Evolutionary conservation across 92 coral and sea anemone genomes (phyloP), one percentile per base, ranked within the genome.

Genomic region (Scolanthus callimorphus): DNA sequence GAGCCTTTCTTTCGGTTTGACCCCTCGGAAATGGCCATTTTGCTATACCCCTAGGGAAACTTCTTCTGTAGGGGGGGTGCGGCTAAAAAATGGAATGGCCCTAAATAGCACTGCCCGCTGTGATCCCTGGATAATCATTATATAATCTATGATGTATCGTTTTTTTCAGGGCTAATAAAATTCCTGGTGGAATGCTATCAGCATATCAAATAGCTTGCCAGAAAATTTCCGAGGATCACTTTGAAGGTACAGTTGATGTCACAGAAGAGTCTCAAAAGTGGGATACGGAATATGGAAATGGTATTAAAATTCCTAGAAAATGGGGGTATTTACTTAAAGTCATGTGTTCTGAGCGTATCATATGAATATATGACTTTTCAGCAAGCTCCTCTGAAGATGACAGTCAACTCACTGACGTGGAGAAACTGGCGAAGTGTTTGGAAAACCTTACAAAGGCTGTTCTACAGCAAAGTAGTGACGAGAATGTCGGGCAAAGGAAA

Each of bases 191-290:
- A 20, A 79, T 91, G 91, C 73, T 88, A 59, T 55, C 65, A 21
- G 72, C 97, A 27, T 91, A 91, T 63, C 65, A 70, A 13, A 76
- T 57, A 45, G 90, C 88, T 2, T 91, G 97, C 37, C 84, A 87
- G 51, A 80, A 70, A 54, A 61, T 91, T 51, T 83, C 72, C 4
- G 38, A 56, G 49, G 95, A 87, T 1, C 85, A 63, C 46, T 63
- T 55, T 34, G 41, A 34, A 6, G 15, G 6, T 34, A 6, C 6
- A 34, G 41, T 6, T 34, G 15, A 34, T 34, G 41, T 34, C 6
- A 15, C 6, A 34, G 15, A 34, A 34, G 6, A 34, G 15, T 15
- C 6, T 6, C 15, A 15, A 34, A 6, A 34, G 15, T 34, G 6
- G 6, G 6, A 15, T 65, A 80, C 74, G 61, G 82, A 77, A 67